Evolutionary conservation across 35 echinoderm and acorn worm species (phyloP), one percentile per base, ranked within the genome.

Genomic region (Nesometra sesokonis): DNA sequence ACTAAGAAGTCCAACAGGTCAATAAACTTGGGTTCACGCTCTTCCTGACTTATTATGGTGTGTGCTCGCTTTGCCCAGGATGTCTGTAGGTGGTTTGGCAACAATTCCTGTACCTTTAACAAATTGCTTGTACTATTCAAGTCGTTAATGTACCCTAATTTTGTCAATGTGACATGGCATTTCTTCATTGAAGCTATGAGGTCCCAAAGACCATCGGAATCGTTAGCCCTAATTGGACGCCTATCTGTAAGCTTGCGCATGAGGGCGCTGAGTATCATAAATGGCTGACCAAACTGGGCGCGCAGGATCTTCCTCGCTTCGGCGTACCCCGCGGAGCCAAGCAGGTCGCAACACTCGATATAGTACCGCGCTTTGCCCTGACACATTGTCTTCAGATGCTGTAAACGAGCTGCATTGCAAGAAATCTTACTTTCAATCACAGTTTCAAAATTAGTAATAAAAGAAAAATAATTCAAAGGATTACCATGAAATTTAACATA

Each of bases 221-320:
- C 87, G 46, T 89, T 89, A 35, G 87, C 78, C 57, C 76, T 89
- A 1, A 89, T 7, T 3, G 78, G 39, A 31, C 77, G 0, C 52
- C 36, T 82, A n/a, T 89, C 37, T 21, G 78, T 37, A 29, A 88
- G 78, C 39, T 88, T 78, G 37, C 57, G 3, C 83, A 90, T 90
- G 38, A 91, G 84, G 4, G 84, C 84, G 80, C 86, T 86, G 5
- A 91, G 31, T 0, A 91, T 91, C 89, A 91, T 90, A 33, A 84
- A 34, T 21, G 88, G 88, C 35, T 89, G 88, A 29, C 88, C 89
- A 17, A 86, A 79, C 89, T 90, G 89, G 30, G 77, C 85, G 15
- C 34, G 36, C 46, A 85, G 31, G 4, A 90, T 85, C 13, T 36
- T 36, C 77, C 85, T 90, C 8, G 57, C 89, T 80, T 90, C 83